These are phyloP conservation scores for Ciconia boyciana DNA, from an alignment of 2,113 vertebrate species.

Conservation along the genomic window DNA sequence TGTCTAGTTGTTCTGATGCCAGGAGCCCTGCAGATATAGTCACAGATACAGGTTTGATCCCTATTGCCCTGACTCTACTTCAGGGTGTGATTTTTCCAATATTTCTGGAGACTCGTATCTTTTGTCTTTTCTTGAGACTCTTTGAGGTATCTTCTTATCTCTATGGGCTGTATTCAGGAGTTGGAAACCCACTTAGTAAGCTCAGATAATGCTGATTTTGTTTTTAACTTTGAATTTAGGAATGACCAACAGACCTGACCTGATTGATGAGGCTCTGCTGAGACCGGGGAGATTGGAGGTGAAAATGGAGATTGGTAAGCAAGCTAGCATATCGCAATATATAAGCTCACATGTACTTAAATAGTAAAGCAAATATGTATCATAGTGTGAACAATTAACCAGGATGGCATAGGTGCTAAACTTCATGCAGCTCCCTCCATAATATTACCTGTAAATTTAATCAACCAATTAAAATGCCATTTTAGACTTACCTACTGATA, in stretches of 20 bases:
- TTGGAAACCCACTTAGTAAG: not conserved
- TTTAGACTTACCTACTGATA: not conserved
- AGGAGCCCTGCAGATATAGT: not conserved
- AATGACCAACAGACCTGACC: constrained; percentile 97
- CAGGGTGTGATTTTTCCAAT: not conserved
- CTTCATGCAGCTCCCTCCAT: not conserved
- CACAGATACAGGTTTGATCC: not conserved
- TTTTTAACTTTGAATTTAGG: constrained; percentile 73
- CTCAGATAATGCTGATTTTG: not conserved
- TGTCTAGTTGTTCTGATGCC: not conserved
- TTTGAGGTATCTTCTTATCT: not conserved
- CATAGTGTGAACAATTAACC: not conserved
- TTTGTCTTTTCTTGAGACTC: not conserved
- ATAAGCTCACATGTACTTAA: not conserved
- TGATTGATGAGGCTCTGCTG: constrained; percentile 95
- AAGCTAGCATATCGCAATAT: not conserved
- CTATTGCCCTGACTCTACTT: not conserved
- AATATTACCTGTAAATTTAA: not conserved
- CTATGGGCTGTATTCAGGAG: not conserved
- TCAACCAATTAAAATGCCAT: not conserved
- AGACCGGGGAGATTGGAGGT: constrained; percentile 94
- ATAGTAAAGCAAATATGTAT: not conserved
- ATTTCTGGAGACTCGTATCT: not conserved
- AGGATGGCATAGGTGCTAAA: not conserved
- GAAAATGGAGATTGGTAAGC: constrained; percentile 98